Evolutionary conservation across 2,888 invertebrate genomes (phyloP).

Genomic region (Endomychus coccineus): DNA sequence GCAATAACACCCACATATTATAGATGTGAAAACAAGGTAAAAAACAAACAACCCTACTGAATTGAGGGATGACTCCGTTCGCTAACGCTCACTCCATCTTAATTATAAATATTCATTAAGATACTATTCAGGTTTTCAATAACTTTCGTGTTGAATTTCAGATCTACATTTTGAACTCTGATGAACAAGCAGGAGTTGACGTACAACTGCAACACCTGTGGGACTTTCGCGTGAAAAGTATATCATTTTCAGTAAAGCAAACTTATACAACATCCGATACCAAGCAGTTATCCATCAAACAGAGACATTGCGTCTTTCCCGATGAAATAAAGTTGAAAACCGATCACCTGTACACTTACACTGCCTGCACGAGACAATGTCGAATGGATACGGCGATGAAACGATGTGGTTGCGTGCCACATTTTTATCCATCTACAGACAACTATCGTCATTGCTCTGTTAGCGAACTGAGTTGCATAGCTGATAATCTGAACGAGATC

Average conservation of each 20-base stretch:
- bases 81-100: too few relatives aligned
- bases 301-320: constrained; percentile 65
- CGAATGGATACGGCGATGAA: constrained; percentile 58
- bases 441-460: constrained; percentile 52
- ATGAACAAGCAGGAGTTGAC: constrained; percentile 63
- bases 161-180: constrained; percentile 60
- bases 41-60: neutral
- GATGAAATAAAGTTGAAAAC: constrained; percentile 56
- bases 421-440: constrained; percentile 54
- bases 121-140: too few relatives aligned
- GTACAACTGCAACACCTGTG: constrained; percentile 63
- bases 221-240: constrained; percentile 54
- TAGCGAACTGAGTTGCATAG: constrained; percentile 54
- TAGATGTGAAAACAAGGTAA: too few relatives aligned
- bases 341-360: constrained; percentile 56
- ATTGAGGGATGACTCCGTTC: too few relatives aligned
- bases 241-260: constrained; percentile 64
- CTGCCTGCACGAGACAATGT: constrained; percentile 68
- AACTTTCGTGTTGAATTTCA: too few relatives aligned
- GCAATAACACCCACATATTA: too few relatives aligned
- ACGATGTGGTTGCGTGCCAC: constrained; percentile 63
- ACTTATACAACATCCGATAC: constrained; percentile 72
- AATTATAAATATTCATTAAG: too few relatives aligned
- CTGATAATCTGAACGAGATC: constrained; percentile 47
- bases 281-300: constrained; percentile 57